phyloP scores from a whole-genome alignment of 2,797 vertebrate species.

The Capromys pilorides region DNA sequence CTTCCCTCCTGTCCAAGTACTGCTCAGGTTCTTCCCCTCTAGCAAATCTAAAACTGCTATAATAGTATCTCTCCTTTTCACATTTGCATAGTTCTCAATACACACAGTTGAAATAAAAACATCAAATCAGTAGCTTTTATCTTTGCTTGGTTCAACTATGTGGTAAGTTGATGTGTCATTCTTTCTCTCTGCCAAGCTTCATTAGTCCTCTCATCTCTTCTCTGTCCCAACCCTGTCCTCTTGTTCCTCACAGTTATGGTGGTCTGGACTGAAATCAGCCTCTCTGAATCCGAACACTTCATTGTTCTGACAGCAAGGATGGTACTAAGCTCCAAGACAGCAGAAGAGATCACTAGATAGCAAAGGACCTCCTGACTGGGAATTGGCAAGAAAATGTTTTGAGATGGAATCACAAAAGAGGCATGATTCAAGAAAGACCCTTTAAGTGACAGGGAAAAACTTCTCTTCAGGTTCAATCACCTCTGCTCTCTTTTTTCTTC shows the following conservation, averaged over 20 bases:
- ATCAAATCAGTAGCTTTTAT: background rate
- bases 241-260: fast-evolving
- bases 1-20: background rate
- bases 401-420: background rate
- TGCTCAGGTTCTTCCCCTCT: background rate
- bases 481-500: background rate
- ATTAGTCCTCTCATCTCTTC: too few species aligned
- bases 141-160: background rate
- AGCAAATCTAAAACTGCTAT: background rate
- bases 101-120: background rate
- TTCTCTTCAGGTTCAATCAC: background rate
- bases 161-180: background rate
- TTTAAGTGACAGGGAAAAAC: background rate
- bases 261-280: background rate
- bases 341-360: background rate
- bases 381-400: background rate
- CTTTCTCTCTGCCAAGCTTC: background rate
- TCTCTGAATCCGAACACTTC: background rate
- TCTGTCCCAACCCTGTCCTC: background rate
- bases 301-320: background rate
- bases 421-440: background rate
- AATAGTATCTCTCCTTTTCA: background rate
- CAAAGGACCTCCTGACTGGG: background rate
- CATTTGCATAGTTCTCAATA: background rate
- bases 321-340: background rate